phyloP scores from a whole-genome alignment of 1,140 invertebrate species.

The Ooceraea biroi region DNA sequence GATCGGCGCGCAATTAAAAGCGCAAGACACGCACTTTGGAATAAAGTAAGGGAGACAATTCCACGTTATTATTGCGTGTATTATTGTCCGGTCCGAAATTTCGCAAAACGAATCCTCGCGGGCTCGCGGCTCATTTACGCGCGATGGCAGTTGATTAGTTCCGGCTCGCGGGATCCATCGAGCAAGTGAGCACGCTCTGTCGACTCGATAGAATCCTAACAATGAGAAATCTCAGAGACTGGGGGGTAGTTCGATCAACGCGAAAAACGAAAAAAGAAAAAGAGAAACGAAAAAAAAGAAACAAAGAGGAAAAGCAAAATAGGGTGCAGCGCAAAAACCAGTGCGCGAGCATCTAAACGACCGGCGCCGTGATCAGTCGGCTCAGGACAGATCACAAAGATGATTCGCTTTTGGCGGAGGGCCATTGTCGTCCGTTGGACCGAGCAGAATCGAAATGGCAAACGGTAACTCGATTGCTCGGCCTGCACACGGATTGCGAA shows the following conservation, averaged over 20 bases:
- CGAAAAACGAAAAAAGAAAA: constrained; percentile 1
- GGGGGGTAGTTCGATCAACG: constrained; percentile 7
- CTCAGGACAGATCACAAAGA: constrained; percentile 83
- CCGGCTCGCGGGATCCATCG: background rate
- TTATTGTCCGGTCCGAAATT: background rate
- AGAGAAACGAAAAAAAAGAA: background rate
- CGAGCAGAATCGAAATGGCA: constrained; percentile 84
- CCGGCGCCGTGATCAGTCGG: constrained; percentile 60
- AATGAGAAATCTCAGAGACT: constrained; percentile 12
- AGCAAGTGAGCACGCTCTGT: background rate
- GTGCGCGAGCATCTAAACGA: constrained; percentile 43
- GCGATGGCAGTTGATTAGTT: background rate
- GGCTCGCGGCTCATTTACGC: constrained; percentile 12
- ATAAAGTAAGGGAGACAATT: background rate
- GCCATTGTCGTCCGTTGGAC: constrained; percentile 84
- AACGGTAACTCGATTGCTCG: constrained; percentile 85
- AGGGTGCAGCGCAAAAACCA: constrained; percentile 38
- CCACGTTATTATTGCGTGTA: background rate
- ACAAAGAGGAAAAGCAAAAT: background rate
- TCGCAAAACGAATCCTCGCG: background rate
- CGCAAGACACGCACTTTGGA: constrained; percentile 9
- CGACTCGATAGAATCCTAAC: constrained; percentile 4
- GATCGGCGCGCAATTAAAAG: constrained; percentile 11
- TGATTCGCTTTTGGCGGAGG: constrained; percentile 83
- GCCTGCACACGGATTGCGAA: constrained; percentile 82